Percentiles rank a stretch among this genome's conserved stretches.
These are phyloP conservation scores for Parthenolecanium corni DNA, from an alignment of 2,888 invertebrate species.

Conservation along the genomic window DNA sequence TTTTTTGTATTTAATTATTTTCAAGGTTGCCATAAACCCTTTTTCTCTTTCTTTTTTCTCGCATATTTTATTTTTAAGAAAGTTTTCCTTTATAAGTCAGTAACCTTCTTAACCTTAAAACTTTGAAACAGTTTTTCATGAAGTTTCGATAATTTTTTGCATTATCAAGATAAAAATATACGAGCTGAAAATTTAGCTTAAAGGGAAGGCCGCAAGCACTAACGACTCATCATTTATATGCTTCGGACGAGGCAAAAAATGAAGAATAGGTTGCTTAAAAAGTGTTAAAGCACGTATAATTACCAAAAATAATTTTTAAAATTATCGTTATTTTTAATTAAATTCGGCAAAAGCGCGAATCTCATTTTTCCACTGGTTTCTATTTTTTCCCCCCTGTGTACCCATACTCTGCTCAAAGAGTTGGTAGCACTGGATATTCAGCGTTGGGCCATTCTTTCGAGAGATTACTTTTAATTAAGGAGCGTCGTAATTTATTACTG, in stretches of 20 bases:
- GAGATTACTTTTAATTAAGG: slow-evolving; percentile 7
- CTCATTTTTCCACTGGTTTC: no score
- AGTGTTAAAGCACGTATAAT: background rate
- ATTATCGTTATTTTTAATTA: slow-evolving; percentile 13
- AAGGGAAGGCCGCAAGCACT: background rate
- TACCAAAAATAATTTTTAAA: slow-evolving; percentile 3
- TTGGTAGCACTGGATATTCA: background rate
- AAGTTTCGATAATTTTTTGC: background rate
- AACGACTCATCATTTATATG: background rate
- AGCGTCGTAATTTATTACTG: slow-evolving; percentile 5
- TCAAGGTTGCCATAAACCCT: no score
- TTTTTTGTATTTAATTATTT: no score
- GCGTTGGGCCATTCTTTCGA: background rate
- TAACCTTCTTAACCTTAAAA: no score
- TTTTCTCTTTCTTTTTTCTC: no score
- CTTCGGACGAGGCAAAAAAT: background rate
- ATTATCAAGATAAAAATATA: background rate
- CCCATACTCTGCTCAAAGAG: no score
- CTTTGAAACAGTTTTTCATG: background rate
- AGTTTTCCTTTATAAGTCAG: no score
- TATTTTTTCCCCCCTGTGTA: no score
- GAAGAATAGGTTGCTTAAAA: background rate
- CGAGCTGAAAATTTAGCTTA: background rate
- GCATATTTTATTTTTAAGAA: no score
- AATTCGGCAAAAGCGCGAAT: background rate